A percentile compares a stretch with the other conserved stretches of the same genome.
Conservation (phyloP, 2,888 invertebrate species). For the Furcula furcula region DNA sequence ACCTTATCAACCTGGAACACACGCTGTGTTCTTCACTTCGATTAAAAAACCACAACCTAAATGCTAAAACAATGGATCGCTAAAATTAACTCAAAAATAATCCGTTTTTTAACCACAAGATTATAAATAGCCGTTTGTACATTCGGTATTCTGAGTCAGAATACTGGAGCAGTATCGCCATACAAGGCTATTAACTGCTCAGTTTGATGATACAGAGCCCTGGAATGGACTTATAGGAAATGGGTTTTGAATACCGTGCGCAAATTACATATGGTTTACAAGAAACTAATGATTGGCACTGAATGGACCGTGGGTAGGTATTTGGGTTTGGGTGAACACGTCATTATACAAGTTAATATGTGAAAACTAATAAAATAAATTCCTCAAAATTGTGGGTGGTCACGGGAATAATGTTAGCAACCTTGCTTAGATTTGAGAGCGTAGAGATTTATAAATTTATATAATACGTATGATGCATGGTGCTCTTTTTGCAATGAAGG, state of each 20-base stretch:
- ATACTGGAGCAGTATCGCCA: conserved; percentile 30
- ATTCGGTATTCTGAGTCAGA: conserved; percentile 19
- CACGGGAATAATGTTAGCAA: no score
- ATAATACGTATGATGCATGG: no score
- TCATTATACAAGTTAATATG: neutral
- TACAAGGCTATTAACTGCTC: conserved; percentile 33
- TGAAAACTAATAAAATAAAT: no score
- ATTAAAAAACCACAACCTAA: conserved; percentile 2
- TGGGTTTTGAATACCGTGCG: conserved; percentile 40
- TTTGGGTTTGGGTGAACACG: conserved; percentile 12
- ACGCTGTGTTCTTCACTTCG: no score
- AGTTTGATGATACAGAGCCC: conserved; percentile 32
- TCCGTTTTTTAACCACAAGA: conserved; percentile 21
- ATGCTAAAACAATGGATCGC: no score
- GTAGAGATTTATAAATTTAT: no score
- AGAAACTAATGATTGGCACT: conserved; percentile 23
- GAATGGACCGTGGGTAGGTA: conserved; percentile 20
- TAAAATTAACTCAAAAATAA: no score
- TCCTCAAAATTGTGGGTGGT: no score
- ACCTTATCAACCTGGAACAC: no score
- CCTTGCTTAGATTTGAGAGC: no score
- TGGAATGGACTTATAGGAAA: conserved; percentile 41
- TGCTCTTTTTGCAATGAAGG: no score
- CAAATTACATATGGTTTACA: conserved; percentile 22
- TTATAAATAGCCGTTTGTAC: conserved; percentile 20